Percentiles rank a stretch among this genome's conserved stretches.
These are phyloP conservation scores for Lophotriccus pileatus DNA, from an alignment of 2,797 vertebrate genomes.

Conservation along the genomic window DNA sequence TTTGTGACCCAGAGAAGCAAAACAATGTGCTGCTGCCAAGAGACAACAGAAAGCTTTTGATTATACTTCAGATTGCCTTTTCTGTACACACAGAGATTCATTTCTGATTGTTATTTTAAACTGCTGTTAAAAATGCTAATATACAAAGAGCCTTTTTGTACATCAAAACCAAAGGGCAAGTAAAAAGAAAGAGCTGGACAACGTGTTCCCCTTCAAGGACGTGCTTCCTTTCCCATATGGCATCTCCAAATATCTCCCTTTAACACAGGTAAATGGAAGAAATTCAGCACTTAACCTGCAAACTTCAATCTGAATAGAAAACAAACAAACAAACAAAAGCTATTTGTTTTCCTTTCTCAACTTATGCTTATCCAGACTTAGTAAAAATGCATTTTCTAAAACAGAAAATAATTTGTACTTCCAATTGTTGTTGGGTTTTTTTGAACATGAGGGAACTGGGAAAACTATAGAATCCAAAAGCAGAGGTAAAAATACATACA, in stretches of 20 bases:
- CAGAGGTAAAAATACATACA: neutral
- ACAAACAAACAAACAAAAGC: neutral
- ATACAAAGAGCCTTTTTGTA: neutral
- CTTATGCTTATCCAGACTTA: neutral
- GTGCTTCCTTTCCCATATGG: neutral
- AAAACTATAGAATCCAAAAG: neutral
- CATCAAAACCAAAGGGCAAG: neutral
- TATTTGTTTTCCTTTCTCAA: neutral
- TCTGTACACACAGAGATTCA: neutral
- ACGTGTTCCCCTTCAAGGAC: neutral
- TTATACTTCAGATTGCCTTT: neutral
- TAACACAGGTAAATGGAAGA: neutral
- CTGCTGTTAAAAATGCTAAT: neutral
- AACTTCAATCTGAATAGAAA: neutral
- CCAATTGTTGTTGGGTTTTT: neutral
- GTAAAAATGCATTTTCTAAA: neutral
- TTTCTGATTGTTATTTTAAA: constrained; percentile 16
- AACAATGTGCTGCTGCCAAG: neutral
- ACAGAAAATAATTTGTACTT: neutral
- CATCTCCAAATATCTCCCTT: neutral
- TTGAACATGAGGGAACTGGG: neutral
- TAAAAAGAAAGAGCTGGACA: neutral
- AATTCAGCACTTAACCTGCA: neutral
- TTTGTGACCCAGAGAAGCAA: neutral
- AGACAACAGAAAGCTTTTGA: constrained; percentile 18